phyloP scores from a whole-genome alignment of 2,113 vertebrate genomes.

The Rhegmatorhina hoffmannsi region DNA sequence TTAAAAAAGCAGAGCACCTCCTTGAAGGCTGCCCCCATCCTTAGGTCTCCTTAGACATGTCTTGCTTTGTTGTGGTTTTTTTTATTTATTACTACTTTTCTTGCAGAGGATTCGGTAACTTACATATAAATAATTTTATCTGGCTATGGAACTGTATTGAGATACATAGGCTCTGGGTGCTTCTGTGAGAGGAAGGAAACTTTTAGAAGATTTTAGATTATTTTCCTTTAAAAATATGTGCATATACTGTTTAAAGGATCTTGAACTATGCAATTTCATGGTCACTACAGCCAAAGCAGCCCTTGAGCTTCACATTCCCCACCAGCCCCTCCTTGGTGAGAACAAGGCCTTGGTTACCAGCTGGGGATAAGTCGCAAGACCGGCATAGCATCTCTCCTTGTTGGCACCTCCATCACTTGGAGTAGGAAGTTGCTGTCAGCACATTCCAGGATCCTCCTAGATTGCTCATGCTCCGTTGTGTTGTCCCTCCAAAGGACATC shows the following conservation, averaged over 20 bases:
- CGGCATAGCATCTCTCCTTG: not conserved
- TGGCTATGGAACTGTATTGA: not conserved
- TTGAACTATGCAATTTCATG: not conserved
- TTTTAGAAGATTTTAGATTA: not conserved
- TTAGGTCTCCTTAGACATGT: not conserved
- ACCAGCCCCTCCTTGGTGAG: not conserved
- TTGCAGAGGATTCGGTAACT: not conserved
- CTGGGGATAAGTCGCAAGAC: not conserved
- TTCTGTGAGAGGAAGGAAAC: not conserved
- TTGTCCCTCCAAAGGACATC: not conserved
- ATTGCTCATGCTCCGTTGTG: no score
- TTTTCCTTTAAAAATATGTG: not conserved
- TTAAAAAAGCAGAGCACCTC: not conserved
- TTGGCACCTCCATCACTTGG: not conserved
- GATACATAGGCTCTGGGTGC: not conserved
- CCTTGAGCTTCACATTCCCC: not conserved
- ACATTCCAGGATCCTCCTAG: not conserved
- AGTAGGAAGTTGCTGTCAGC: not conserved
- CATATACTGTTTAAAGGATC: not conserved
- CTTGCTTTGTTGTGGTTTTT: not conserved
- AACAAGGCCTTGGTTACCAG: not conserved
- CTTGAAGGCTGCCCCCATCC: not conserved
- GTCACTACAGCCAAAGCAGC: not conserved
- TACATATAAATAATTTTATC: not conserved
- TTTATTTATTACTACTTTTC: not conserved